Percentiles rank a stretch among this genome's conserved stretches.
These are phyloP conservation scores for Norana najaformis DNA, from an alignment of 2,888 invertebrate genomes.

Conservation along the genomic window DNA sequence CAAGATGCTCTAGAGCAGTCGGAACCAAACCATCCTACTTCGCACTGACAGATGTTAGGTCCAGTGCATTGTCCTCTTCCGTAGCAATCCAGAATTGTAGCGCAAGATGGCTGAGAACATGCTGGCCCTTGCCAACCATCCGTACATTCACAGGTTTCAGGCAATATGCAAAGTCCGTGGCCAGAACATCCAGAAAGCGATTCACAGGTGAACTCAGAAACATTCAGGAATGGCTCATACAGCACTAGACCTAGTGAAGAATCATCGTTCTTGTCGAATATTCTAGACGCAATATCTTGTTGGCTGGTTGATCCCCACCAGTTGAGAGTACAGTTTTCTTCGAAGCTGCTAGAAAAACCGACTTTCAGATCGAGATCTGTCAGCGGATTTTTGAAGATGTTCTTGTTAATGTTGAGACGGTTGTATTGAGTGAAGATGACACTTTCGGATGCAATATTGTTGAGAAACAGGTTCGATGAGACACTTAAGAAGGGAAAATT, in stretches of 20 bases:
- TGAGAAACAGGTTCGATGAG: constrained; percentile 29
- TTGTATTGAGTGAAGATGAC: constrained; percentile 19
- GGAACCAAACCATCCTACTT: constrained; percentile 41
- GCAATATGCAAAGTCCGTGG: constrained; percentile 34
- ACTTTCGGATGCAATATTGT: constrained; percentile 24
- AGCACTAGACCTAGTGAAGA: constrained; percentile 25
- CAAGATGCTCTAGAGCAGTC: constrained; percentile 44
- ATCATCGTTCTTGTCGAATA: constrained; percentile 32
- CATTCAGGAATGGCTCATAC: constrained; percentile 35
- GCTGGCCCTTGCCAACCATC: constrained; percentile 33
- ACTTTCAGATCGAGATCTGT: constrained; percentile 31
- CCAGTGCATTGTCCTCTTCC: constrained; percentile 45
- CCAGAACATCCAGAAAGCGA: constrained; percentile 35
- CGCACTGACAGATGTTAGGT: constrained; percentile 45
- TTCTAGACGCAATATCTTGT: constrained; percentile 10
- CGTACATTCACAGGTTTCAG: constrained; percentile 34
- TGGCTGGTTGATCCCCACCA: constrained; percentile 33
- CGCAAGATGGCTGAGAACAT: constrained; percentile 35
- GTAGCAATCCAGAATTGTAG: constrained; percentile 41
- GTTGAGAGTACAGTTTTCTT: constrained; percentile 35
- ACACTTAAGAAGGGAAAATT: neutral
- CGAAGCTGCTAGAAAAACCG: neutral
- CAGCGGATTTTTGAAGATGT: constrained; percentile 34
- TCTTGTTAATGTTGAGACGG: constrained; percentile 22
- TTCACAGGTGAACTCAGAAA: constrained; percentile 30